Evolutionary conservation across 2,797 vertebrate species (phyloP).

Genomic region (Carduelis carduelis): DNA sequence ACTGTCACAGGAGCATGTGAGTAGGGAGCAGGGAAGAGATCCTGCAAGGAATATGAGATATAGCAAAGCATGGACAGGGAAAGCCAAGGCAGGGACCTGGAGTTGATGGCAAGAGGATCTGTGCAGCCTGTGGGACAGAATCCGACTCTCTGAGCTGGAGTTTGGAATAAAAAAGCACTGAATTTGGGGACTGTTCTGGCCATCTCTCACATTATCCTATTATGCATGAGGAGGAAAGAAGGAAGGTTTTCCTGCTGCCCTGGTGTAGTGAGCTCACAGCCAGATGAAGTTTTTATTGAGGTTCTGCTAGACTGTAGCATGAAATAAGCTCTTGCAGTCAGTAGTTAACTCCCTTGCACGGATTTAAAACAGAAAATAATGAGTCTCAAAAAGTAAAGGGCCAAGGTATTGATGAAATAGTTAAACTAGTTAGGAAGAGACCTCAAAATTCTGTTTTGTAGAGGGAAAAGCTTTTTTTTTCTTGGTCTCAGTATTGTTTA

Average conservation of each 20-base stretch:
- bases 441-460: background rate
- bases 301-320: background rate
- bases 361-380: background rate
- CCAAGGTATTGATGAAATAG: background rate
- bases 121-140: background rate
- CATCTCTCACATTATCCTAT: background rate
- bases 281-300: background rate
- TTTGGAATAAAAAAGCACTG: background rate
- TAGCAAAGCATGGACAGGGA: background rate
- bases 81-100: background rate
- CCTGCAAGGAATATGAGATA: rapidly evolving
- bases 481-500: background rate
- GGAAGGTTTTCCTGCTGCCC: background rate
- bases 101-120: background rate
- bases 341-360: background rate
- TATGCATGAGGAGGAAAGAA: background rate
- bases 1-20: rapidly evolving
- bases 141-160: rapidly evolving
- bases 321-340: background rate
- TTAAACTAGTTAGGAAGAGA: background rate
- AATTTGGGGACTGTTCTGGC: background rate
- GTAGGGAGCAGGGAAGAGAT: background rate
- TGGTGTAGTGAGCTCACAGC: rapidly evolving
- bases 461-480: background rate
- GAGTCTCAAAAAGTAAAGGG: background rate